These are phyloP conservation scores for Synanthedon vespiformis DNA, from an alignment of 2,888 invertebrate species.

Conservation along the genomic window DNA sequence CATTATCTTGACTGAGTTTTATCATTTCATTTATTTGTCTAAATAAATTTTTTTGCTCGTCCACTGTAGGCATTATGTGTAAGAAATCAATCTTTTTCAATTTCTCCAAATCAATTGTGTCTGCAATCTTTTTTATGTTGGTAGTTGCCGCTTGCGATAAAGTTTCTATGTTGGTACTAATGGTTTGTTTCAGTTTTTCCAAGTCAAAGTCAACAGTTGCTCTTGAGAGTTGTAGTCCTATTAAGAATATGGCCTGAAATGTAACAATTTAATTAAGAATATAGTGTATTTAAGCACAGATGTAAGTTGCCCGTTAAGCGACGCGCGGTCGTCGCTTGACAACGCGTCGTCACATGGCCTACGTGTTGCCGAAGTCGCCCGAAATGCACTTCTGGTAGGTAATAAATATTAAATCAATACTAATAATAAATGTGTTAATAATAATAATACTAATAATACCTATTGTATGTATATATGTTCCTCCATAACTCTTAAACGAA, in stretches of 20 bases:
- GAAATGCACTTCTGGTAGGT: no score
- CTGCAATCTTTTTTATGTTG: slow-evolving; percentile 13
- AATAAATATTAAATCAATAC: no score
- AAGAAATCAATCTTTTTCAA: slow-evolving; percentile 29
- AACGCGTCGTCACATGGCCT: no score
- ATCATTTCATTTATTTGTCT: neutral
- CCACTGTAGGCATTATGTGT: slow-evolving; percentile 23
- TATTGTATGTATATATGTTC: no score
- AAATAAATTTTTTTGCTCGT: slow-evolving; percentile 11
- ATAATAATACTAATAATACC: no score
- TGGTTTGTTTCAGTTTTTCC: slow-evolving; percentile 16
- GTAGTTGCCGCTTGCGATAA: slow-evolving; percentile 16
- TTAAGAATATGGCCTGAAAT: slow-evolving; percentile 12
- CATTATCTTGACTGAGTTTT: neutral
- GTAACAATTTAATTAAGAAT: no score
- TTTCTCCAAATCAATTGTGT: slow-evolving; percentile 32
- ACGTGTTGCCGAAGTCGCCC: no score
- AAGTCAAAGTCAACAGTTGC: slow-evolving; percentile 34
- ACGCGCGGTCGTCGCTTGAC: no score
- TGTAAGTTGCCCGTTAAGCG: no score
- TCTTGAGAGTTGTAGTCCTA: slow-evolving; percentile 23
- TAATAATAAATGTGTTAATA: no score
- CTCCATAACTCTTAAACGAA: no score
- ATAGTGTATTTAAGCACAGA: no score
- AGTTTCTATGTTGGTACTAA: neutral